phyloP scores from a whole-genome alignment of 1,140 invertebrate genomes.

The Littorina saxatilis region DNA sequence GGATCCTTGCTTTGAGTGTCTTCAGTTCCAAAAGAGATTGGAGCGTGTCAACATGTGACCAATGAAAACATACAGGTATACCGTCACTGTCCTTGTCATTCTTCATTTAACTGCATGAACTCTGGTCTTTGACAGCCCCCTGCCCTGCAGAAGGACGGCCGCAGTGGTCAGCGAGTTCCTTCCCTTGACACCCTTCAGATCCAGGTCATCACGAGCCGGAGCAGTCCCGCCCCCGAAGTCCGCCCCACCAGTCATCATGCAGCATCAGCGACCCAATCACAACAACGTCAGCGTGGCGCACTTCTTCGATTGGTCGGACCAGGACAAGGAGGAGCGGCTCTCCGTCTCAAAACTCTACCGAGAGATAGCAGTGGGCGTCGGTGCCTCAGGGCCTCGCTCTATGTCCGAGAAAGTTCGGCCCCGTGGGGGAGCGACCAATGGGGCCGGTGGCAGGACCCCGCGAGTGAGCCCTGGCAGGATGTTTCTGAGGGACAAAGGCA shows the following conservation, averaged over 20 bases:
- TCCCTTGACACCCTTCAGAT: slow-evolving; percentile 50
- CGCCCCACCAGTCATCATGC: neutral
- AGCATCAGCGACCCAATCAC: slow-evolving; percentile 51
- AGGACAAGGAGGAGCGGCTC: slow-evolving; percentile 52
- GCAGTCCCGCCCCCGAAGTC: too few relatives aligned
- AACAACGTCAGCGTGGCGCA: slow-evolving; percentile 57
- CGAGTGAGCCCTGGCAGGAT: slow-evolving; percentile 58
- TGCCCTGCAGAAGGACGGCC: slow-evolving; percentile 50
- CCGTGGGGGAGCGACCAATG: neutral
- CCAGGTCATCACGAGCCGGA: slow-evolving; percentile 54
- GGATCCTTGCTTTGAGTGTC: neutral
- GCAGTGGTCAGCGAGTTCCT: slow-evolving; percentile 46
- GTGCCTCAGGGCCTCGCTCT: slow-evolving; percentile 31
- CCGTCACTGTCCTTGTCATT: too few relatives aligned
- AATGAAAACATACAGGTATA: too few relatives aligned
- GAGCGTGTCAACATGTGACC: too few relatives aligned
- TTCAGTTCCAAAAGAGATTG: neutral
- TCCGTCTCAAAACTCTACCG: slow-evolving; percentile 63
- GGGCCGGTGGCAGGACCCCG: neutral
- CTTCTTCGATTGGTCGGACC: slow-evolving; percentile 68
- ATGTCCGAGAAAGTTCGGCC: neutral
- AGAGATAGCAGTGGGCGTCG: slow-evolving; percentile 52
- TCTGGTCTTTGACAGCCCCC: slow-evolving; percentile 45
- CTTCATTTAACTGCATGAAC: neutral
- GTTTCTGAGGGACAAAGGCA: slow-evolving; percentile 65